Evolutionary conservation across 2,888 invertebrate species (phyloP).

Genomic region (Melitaea athalia): DNA sequence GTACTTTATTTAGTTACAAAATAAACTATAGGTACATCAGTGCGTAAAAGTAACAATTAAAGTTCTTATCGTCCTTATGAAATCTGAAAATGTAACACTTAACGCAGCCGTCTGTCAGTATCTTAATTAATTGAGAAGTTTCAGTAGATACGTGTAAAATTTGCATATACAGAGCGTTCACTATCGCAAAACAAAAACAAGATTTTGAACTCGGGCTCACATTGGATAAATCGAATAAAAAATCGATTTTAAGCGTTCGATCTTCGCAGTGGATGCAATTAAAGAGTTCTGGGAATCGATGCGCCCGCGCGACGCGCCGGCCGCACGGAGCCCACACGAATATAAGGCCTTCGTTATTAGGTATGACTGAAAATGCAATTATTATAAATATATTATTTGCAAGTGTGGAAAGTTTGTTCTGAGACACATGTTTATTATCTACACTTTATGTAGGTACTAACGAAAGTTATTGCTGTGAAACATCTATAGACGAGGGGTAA

Average conservation of each 20-base stretch:
- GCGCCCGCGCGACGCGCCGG: constrained; percentile 45
- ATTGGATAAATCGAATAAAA: constrained; percentile 79
- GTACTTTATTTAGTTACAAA: constrained; percentile 1
- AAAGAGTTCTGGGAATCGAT: constrained; percentile 76
- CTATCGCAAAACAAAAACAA: constrained; percentile 74
- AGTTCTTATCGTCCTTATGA: constrained; percentile 22
- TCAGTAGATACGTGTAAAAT: constrained; percentile 78
- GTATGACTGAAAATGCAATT: constrained; percentile 46
- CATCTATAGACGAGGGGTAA: too few species aligned
- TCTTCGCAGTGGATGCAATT: constrained; percentile 79
- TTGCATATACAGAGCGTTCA: constrained; percentile 78
- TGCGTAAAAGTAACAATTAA: constrained; percentile 15
- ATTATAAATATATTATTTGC: constrained; percentile 21
- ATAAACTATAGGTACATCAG: constrained; percentile 17
- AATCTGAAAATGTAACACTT: constrained; percentile 23
- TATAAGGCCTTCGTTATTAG: constrained; percentile 44
- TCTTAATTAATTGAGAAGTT: constrained; percentile 76
- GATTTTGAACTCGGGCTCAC: constrained; percentile 70
- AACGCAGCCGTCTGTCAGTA: constrained; percentile 31
- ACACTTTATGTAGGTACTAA: not conserved
- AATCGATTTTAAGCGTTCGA: constrained; percentile 81
- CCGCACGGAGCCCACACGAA: constrained; percentile 61
- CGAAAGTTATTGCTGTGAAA: not conserved
- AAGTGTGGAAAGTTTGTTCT: constrained; percentile 11
- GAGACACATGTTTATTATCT: not conserved